phyloP scores from a whole-genome alignment of 2,113 vertebrate species.

The Gallinago jamesoni region DNA sequence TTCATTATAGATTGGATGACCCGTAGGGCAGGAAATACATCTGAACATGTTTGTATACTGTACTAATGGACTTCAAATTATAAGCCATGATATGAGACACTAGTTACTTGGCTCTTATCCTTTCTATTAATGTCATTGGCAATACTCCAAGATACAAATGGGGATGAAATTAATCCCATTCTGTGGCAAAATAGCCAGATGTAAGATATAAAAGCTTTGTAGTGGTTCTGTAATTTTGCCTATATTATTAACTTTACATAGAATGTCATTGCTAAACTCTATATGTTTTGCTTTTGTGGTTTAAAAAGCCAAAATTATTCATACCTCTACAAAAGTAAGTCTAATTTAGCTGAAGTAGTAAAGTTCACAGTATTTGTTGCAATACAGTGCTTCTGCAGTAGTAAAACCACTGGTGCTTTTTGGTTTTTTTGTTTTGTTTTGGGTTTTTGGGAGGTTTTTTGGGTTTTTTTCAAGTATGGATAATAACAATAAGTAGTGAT shows the following conservation, averaged over 20 bases:
- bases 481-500: background rate
- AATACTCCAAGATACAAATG: background rate
- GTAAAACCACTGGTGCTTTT: background rate
- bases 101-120: background rate
- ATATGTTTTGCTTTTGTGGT: background rate
- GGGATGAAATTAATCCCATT: background rate
- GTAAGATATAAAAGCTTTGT: background rate
- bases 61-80: conserved; percentile 11
- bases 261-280: background rate
- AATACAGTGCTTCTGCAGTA: background rate
- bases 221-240: background rate
- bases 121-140: background rate
- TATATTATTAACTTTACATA: background rate
- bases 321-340: background rate
- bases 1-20: background rate
- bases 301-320: background rate
- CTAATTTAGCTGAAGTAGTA: background rate
- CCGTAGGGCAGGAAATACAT: background rate
- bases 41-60: background rate
- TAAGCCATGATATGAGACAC: background rate
- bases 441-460: too few relatives aligned
- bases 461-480: background rate
- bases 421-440: background rate
- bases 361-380: background rate
- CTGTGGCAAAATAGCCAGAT: background rate